A percentile compares a stretch with the other conserved stretches of the same genome.
These are phyloP conservation scores for Bos javanicus DNA, from an alignment of 2,113 vertebrate genomes.

Conservation along the genomic window DNA sequence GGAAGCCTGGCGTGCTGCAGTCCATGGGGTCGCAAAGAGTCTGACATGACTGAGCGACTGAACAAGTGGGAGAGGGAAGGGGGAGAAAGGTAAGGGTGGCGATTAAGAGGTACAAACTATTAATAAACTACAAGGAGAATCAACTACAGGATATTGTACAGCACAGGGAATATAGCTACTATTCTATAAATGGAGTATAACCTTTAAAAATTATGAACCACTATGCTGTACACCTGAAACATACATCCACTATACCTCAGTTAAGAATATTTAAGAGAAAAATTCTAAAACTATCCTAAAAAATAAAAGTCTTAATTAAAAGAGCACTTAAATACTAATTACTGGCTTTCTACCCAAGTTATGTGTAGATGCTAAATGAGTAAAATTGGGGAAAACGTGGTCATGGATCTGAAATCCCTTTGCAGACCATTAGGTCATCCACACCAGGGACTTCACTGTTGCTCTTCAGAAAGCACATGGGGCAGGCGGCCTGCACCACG, in stretches of 20 bases:
- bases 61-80: background rate
- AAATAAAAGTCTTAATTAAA: background rate
- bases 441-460: background rate
- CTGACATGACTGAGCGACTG: background rate
- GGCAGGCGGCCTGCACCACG: background rate
- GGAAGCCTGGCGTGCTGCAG: background rate
- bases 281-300: background rate
- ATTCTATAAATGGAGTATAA: background rate
- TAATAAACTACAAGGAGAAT: background rate
- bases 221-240: background rate
- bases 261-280: background rate
- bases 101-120: background rate
- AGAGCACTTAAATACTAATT: background rate
- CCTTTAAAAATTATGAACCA: background rate
- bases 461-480: background rate
- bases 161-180: background rate
- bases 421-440: background rate
- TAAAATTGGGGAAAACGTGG: background rate
- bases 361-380: background rate
- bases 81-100: background rate
- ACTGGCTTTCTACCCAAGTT: background rate
- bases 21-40: background rate
- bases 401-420: background rate
- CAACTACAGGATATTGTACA: background rate
- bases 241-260: background rate